Evolutionary conservation across 2,888 invertebrate species (phyloP).

Genomic region (Osmoderma eremita): DNA sequence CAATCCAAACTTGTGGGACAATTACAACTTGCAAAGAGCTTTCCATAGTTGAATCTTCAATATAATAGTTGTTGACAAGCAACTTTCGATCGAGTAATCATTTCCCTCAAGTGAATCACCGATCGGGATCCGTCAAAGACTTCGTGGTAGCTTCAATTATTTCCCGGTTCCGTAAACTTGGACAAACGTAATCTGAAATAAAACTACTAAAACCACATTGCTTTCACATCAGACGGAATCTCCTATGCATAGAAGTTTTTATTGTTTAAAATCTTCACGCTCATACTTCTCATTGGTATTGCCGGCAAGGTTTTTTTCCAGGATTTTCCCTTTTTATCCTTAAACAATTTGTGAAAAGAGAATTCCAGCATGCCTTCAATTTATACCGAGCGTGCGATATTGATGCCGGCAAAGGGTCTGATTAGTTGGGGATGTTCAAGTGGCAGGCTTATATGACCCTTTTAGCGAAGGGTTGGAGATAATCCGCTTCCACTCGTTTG

Average conservation of each 20-base stretch:
- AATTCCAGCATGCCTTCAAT: no score
- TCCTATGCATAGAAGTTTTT: no score
- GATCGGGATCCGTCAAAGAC: not conserved
- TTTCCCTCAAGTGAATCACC: not conserved
- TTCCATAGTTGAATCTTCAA: no score
- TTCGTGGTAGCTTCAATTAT: not conserved
- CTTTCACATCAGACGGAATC: not conserved
- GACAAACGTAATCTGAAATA: slow-evolving; percentile 1
- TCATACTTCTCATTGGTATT: no score
- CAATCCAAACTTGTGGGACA: no score
- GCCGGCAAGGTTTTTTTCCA: no score
- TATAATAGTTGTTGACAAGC: no score
- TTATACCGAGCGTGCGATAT: not conserved
- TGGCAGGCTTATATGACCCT: slow-evolving; percentile 16
- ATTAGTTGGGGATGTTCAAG: slow-evolving; percentile 20
- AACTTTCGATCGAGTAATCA: not conserved
- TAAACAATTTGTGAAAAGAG: no score
- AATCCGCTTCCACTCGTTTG: slow-evolving; percentile 25
- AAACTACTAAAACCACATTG: not conserved
- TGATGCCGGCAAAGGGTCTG: slow-evolving; percentile 9
- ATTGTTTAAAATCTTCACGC: no score
- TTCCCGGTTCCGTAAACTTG: not conserved
- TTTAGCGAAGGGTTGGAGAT: slow-evolving; percentile 5
- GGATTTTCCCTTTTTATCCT: no score
- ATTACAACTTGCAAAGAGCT: no score